Conservation (phyloP, 2,113 vertebrate genomes). For the Larimichthys polyactis region DNA sequence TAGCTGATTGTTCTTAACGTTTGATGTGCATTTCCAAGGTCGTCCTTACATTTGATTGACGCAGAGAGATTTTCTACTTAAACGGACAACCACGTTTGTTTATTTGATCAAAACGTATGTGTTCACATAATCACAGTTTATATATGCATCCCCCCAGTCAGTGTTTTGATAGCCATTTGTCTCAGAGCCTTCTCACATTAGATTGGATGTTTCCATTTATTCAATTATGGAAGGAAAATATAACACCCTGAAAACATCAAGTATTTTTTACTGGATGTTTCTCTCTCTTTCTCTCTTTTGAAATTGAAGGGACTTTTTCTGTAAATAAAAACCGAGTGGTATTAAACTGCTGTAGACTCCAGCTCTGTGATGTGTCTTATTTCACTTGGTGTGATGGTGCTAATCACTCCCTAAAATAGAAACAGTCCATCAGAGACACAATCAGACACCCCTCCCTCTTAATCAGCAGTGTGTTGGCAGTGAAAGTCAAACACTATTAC, state of each 20-base stretch:
- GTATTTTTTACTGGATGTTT: constrained; percentile 26
- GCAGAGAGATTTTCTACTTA: constrained; percentile 34
- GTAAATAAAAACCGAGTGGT: constrained; percentile 47
- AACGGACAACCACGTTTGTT: constrained; percentile 54
- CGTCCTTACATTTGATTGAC: constrained; percentile 29
- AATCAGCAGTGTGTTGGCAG: constrained; percentile 58
- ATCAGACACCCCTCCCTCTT: constrained; percentile 38
- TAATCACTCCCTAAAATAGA: constrained; percentile 63
- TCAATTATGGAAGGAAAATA: neutral
- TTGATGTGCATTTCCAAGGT: constrained; percentile 39
- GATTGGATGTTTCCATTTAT: constrained; percentile 23
- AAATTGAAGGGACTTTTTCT: constrained; percentile 41
- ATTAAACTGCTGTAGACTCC: constrained; percentile 32
- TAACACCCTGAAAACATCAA: constrained; percentile 11
- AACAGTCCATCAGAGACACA: constrained; percentile 32
- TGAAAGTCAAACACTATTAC: constrained; percentile 34
- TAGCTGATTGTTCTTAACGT: constrained; percentile 55
- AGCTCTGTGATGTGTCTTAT: constrained; percentile 59
- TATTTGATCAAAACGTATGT: constrained; percentile 49
- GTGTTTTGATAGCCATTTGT: constrained; percentile 10
- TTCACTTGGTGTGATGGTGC: constrained; percentile 44
- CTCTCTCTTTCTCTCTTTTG: constrained; percentile 15
- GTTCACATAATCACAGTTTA: constrained; percentile 28
- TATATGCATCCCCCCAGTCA: constrained; percentile 12
- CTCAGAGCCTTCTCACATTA: neutral